Evolutionary conservation across 2,888 invertebrate species (phyloP).

Genomic region (Carabus problematicus): DNA sequence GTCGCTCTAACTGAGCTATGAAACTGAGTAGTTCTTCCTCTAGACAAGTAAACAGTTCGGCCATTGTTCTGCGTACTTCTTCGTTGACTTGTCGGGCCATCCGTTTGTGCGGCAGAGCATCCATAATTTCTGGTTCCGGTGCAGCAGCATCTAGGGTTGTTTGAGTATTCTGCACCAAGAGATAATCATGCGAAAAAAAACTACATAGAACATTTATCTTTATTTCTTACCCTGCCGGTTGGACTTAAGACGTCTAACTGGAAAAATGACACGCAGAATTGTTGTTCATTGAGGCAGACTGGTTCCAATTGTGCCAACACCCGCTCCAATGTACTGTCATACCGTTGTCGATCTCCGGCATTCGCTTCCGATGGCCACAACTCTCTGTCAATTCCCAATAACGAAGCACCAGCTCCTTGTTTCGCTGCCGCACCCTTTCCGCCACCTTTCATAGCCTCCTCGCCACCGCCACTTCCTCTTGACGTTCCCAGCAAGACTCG

Average conservation of each 20-base stretch:
- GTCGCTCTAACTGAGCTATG: constrained; percentile 83
- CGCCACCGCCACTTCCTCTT: constrained; percentile 9
- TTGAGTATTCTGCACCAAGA: constrained; percentile 60
- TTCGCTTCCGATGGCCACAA: constrained; percentile 70
- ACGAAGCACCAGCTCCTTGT: constrained; percentile 47
- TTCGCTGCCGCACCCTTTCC: constrained; percentile 16
- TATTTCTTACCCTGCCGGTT: constrained; percentile 56
- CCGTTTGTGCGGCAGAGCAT: constrained; percentile 59
- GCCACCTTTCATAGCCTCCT: constrained; percentile 18
- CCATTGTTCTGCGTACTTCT: constrained; percentile 87
- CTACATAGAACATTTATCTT: background rate
- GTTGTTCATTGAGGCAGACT: constrained; percentile 92
- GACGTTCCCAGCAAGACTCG: constrained; percentile 22
- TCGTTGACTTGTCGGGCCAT: constrained; percentile 76
- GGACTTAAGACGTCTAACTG: constrained; percentile 67
- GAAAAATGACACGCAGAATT: constrained; percentile 93
- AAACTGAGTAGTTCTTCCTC: constrained; percentile 88
- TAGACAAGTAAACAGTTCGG: constrained; percentile 84
- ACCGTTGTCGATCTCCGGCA: constrained; percentile 64
- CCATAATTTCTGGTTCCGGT: constrained; percentile 50
- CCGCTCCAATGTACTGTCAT: constrained; percentile 79
- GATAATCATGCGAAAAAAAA: constrained; percentile 14
- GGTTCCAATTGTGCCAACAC: constrained; percentile 89
- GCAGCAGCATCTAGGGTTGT: constrained; percentile 64
- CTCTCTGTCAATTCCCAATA: constrained; percentile 69